Percentiles rank a stretch among this genome's conserved stretches.
Evolutionary conservation across 2,888 invertebrate species (phyloP).

Genomic region (Drosophila borborema): DNA sequence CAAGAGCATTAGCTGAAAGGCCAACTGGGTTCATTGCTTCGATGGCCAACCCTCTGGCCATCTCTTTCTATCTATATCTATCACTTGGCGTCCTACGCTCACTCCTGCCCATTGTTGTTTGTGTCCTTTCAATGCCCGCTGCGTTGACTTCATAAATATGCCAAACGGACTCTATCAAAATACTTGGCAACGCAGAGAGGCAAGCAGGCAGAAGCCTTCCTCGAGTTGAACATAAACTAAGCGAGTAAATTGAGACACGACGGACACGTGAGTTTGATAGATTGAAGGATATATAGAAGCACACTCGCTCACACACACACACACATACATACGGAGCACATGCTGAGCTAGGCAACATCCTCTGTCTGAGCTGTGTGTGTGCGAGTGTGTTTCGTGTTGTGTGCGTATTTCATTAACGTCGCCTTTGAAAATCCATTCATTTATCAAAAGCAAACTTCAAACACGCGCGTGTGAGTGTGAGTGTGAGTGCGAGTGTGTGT

Average conservation of each 20-base stretch:
- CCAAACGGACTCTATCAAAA: constrained; percentile 69
- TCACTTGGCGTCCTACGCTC: neutral
- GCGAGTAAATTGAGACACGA: constrained; percentile 79
- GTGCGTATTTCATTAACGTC: constrained; percentile 78
- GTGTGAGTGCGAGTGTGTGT: constrained; percentile 16
- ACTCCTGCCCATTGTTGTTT: constrained; percentile 7
- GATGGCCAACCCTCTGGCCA: neutral
- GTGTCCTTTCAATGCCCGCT: constrained; percentile 55
- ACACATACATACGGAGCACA: constrained; percentile 13
- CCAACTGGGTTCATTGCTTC: constrained; percentile 12
- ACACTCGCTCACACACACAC: neutral
- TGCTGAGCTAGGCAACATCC: constrained; percentile 28
- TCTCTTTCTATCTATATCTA: neutral
- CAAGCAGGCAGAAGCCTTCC: constrained; percentile 30
- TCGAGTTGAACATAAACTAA: constrained; percentile 70
- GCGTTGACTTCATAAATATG: constrained; percentile 73
- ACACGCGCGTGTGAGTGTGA: constrained; percentile 54
- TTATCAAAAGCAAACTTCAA: constrained; percentile 79
- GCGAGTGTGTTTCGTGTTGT: constrained; percentile 43
- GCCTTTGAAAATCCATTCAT: constrained; percentile 79
- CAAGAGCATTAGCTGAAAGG: constrained; percentile 18
- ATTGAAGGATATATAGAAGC: constrained; percentile 67
- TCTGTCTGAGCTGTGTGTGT: constrained; percentile 24
- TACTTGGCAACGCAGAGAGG: constrained; percentile 38
- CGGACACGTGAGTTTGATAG: constrained; percentile 79